Conservation (phyloP, 2,888 invertebrate species). For the Incurvaria masculella region DNA sequence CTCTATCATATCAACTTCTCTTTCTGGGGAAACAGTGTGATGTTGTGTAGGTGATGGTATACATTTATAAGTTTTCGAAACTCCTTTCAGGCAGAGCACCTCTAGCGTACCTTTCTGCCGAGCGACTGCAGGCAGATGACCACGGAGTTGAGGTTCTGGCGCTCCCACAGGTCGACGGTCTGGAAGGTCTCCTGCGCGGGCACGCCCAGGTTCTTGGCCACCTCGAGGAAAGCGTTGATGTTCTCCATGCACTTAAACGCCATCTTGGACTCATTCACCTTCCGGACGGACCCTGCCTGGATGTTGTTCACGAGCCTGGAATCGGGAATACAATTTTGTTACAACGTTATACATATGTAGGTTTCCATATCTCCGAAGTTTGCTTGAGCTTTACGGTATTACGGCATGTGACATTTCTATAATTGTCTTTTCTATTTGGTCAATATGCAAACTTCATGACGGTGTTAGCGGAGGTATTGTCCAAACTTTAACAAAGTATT, state of each 20-base stretch:
- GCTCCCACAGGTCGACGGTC: slow-evolving; percentile 96
- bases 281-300: slow-evolving; percentile 84
- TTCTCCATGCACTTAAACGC: slow-evolving; percentile 99
- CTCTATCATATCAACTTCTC: too few species aligned
- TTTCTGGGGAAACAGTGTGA: too few species aligned
- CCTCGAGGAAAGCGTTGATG: slow-evolving; percentile 89
- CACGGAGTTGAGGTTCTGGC: slow-evolving; percentile 93
- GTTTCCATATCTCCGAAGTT: too few species aligned
- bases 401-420: too few species aligned
- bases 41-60: too few species aligned
- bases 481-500: too few species aligned
- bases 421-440: too few species aligned
- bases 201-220: slow-evolving; percentile 82
- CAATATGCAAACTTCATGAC: too few species aligned
- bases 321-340: slow-evolving; percentile 21
- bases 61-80: too few species aligned
- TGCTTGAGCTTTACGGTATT: too few species aligned
- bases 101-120: slow-evolving; percentile 84
- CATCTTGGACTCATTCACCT: slow-evolving; percentile 86
- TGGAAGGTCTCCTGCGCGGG: slow-evolving; percentile 95
- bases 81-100: too few species aligned
- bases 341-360: not conserved
- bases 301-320: slow-evolving; percentile 81
- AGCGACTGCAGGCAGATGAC: slow-evolving; percentile 93
- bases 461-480: too few species aligned